Evolutionary conservation across 2,888 invertebrate genomes (phyloP), one percentile per base, ranked within the genome.

Genomic region (Automeris io): DNA sequence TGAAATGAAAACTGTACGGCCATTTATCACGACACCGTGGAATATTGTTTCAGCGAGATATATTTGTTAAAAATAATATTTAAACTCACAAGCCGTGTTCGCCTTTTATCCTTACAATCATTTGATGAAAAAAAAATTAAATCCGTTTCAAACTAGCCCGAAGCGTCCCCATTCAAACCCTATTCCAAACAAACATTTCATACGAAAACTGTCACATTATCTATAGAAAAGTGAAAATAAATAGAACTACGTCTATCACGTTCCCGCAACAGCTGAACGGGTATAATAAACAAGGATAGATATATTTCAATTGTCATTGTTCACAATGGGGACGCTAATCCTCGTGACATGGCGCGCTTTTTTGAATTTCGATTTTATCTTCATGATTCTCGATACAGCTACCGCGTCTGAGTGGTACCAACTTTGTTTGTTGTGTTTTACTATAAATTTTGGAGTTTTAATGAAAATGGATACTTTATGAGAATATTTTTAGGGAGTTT

Each of bases 191-290:
- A 83, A 80, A 82, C 77, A 78, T 76, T 75, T 76, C 79, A 79
- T 74, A 79, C 68, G 70, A 76, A 75, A 80, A 76, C 82, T 85
- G 85, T 83, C 82, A 81, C 80, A 82, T 82, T 77, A 59, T 54
- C 67, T 61, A 76, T 80, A 75, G 75, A 76, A 77, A 77, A 81
- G 76, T 74, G 76, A 79, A 77, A 82, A 80, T 74, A 79, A 82
- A 81, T 75, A 75, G 69, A 70, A 57, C 47, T 52, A 55, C 60
- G 54, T 53, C 69, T 51, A 62, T 77, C 82, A 62, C 79, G 47
- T 50, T 80, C 66, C 22, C 39, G 33, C 38, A 25, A 41, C 40
- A 45, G 46, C 42, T 44, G 43, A 9, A 16, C 16, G 2, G 40
- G 41, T 37, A 45, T 35, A 70, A 50, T 47, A 57, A 72, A 85